phyloP scores from a whole-genome alignment of 1,140 invertebrate genomes.

The Dufourea novaeangliae region DNA sequence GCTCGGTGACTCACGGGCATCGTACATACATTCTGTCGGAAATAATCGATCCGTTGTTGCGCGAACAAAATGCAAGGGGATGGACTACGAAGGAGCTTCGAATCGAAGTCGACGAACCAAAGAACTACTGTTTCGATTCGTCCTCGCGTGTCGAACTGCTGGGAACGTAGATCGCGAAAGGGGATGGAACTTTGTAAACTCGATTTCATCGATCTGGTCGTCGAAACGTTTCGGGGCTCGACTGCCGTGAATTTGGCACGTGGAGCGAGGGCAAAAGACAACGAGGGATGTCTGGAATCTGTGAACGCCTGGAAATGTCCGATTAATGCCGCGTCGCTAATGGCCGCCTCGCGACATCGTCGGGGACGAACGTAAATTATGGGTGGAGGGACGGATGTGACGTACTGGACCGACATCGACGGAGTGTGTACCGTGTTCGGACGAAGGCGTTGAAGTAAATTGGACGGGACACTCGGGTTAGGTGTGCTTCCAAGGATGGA shows the following conservation, averaged over 20 bases:
- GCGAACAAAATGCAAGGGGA: neutral
- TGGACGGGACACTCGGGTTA: conserved; percentile 26
- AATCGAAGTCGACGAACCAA: neutral
- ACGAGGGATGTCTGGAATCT: neutral
- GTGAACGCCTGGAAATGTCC: conserved; percentile 16
- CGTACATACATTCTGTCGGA: neutral
- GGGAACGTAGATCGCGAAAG: neutral
- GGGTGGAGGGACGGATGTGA: no score
- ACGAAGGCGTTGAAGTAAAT: conserved; percentile 19
- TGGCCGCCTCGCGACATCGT: conserved; percentile 16
- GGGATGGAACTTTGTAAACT: conserved; percentile 22
- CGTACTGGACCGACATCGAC: conserved; percentile 22
- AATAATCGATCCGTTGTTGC: no score
- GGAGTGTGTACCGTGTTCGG: conserved; percentile 5
- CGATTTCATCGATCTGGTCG: conserved; percentile 37
- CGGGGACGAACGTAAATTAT: conserved; percentile 44
- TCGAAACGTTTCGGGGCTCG: conserved; percentile 3
- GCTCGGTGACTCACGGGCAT: neutral
- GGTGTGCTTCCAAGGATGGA: conserved; percentile 15
- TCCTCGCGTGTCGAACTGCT: no score
- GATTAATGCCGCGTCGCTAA: conserved; percentile 34
- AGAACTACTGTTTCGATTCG: neutral
- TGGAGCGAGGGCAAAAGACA: neutral
- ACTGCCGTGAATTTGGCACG: conserved; percentile 34
- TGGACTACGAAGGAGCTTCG: neutral